phyloP scores from a whole-genome alignment of 2,113 vertebrate genomes.

The Cyanoliseus patagonus region DNA sequence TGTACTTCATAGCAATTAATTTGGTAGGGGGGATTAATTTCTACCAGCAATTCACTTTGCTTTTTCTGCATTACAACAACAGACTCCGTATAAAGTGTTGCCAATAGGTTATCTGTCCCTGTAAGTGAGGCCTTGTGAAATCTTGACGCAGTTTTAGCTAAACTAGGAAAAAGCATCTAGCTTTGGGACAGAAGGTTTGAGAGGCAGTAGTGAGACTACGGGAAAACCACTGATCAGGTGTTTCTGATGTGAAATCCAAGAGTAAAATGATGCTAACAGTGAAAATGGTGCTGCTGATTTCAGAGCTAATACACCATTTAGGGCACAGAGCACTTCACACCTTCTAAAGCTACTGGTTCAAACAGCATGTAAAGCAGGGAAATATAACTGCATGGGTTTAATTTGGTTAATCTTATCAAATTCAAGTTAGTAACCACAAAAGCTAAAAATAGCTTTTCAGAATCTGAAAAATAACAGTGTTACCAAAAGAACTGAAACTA shows the following conservation, averaged over 20 bases:
- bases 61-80: not conserved
- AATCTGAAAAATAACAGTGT: not conserved
- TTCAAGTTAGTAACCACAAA: not conserved
- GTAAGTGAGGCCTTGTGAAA: not conserved
- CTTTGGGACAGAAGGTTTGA: not conserved
- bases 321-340: not conserved
- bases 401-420: not conserved
- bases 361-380: not conserved
- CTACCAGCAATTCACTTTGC: not conserved
- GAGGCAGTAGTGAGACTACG: not conserved
- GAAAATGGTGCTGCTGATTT: not conserved
- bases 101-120: not conserved
- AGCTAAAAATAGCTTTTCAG: not conserved
- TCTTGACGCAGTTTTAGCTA: not conserved
- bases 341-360: not conserved
- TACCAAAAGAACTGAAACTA: not conserved
- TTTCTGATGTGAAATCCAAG: not conserved
- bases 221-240: not conserved
- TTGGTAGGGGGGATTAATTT: not conserved
- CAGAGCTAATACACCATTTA: not conserved
- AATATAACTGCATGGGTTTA: not conserved
- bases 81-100: not conserved
- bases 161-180: not conserved
- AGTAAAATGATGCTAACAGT: not conserved
- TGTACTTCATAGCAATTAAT: conserved; percentile 13